Base-by-base conservation (phyloP, 2,888 invertebrate species). In the Drosophila neutralis region DNA sequence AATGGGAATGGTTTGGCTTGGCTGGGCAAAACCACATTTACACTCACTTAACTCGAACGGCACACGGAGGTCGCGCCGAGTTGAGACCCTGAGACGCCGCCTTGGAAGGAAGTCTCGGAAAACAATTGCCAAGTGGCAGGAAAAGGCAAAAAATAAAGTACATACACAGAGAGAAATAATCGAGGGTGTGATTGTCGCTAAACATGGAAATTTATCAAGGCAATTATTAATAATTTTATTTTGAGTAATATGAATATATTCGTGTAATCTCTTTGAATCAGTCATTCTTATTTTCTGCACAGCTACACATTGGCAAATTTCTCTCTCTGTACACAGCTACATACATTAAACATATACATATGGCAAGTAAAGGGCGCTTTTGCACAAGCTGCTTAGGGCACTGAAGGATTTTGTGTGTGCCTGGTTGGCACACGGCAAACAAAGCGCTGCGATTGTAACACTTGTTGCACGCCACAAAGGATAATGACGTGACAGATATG, bases 331-430 rank as follows among this genome's bases (percentile, higher is more conserved):
- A 56, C 11, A 6, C 6, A 3, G 8, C 24, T 18, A 35, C 24
- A 49, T 4, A 29, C 7, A 18, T 24, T 18, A 27, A n/a, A 35
- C 6, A 13, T 11, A 31, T 7, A n/a, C 6, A 36, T 10, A 21
- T 8, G 18, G 59, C 29, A 49, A 45, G 59, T 56, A 64, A 83
- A 73, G 63, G 75, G 67, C 80, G 15, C 40, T 75, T 76, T 70
- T 63, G 80, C 68, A 82, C 80, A 91, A 91, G 90, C 89, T 87
- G 85, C 91, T 91, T 91, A 87, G 83, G 83, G 76, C 80, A 82
- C 86, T 86, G 80, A 85, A 90, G 91, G 87, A 90, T 85, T 80
- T 56, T 56, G 38, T 68, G 63, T 73, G 63, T 59, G 66, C 36
- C 42, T 49, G 57, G 29, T 21, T 57, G 21, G 29, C 67, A 57